Conservation (phyloP, 1,140 invertebrate species). For the Drosophila baimaii region DNA sequence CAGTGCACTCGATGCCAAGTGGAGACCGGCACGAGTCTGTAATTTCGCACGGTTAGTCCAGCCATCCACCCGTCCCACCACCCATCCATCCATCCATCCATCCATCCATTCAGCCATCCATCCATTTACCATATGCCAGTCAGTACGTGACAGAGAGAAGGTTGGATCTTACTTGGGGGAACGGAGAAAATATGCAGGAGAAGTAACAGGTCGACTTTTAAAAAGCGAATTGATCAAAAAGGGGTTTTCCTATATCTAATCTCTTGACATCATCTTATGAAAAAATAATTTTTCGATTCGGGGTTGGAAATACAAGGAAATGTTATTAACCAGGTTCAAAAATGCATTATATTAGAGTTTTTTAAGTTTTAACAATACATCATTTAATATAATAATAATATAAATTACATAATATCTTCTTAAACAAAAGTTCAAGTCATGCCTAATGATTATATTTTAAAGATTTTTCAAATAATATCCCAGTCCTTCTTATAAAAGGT, state of each 20-base stretch:
- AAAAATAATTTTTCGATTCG: no score
- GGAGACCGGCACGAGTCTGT: conserved; percentile 56
- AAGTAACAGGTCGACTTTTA: not conserved
- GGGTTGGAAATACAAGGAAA: not conserved
- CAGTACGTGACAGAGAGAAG: conserved; percentile 49
- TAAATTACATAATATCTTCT: no score
- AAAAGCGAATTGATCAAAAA: not conserved
- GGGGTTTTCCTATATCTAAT: no score
- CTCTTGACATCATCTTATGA: no score
- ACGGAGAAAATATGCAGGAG: not conserved
- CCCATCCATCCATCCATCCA: conserved; percentile 6
- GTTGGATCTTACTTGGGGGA: conserved; percentile 18
- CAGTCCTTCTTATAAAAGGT: no score
- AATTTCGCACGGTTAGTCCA: conserved; percentile 52
- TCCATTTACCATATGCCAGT: conserved; percentile 25
- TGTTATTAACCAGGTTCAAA: no score
- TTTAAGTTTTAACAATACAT: no score
- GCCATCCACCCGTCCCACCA: conserved; percentile 7
- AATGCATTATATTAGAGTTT: no score
- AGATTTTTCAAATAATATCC: no score
- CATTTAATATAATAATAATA: no score
- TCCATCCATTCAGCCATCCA: conserved; percentile 8
- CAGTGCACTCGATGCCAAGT: conserved; percentile 6
- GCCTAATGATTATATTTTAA: no score
- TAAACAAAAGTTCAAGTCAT: no score